A percentile compares a stretch with the other conserved stretches of the same genome.
phyloP scores from a whole-genome alignment of 2,888 invertebrate species.

The Copidosoma aretas region DNA sequence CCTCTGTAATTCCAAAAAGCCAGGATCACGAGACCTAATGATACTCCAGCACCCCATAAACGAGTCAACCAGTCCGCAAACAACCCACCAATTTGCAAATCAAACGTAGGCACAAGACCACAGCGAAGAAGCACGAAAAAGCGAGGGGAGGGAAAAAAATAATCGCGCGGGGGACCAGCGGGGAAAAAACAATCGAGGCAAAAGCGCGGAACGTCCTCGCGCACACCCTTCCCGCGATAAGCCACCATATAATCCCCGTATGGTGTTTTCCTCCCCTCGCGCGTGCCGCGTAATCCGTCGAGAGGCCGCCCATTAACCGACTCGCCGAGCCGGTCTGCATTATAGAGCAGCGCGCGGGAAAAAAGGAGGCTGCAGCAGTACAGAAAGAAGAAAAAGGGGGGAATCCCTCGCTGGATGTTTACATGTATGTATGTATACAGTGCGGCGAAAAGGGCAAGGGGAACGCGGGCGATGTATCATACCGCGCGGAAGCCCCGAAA shows the following conservation, averaged over 20 bases:
- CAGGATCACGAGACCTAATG: no score
- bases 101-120: no score
- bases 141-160: background rate
- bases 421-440: no score
- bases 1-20: no score
- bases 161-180: background rate
- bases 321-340: background rate
- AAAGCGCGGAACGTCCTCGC: conserved; percentile 16
- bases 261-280: conserved; percentile 48
- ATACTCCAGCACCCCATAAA: no score
- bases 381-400: conserved; percentile 32
- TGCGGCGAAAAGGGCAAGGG: conserved; percentile 27
- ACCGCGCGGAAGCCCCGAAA: conserved; percentile 34
- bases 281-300: conserved; percentile 54
- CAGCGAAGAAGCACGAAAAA: background rate
- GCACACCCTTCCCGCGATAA: conserved; percentile 53
- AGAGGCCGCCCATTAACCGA: conserved; percentile 56
- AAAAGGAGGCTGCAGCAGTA: conserved; percentile 5
- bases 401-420: conserved; percentile 34
- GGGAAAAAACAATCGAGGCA: conserved; percentile 36
- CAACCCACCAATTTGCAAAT: no score
- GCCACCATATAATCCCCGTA: conserved; percentile 59
- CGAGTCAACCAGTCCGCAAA: no score
- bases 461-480: conserved; percentile 55
- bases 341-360: conserved; percentile 29